Base-by-base conservation (phyloP, 2,888 invertebrate genomes). In the Drosophila dives region DNA sequence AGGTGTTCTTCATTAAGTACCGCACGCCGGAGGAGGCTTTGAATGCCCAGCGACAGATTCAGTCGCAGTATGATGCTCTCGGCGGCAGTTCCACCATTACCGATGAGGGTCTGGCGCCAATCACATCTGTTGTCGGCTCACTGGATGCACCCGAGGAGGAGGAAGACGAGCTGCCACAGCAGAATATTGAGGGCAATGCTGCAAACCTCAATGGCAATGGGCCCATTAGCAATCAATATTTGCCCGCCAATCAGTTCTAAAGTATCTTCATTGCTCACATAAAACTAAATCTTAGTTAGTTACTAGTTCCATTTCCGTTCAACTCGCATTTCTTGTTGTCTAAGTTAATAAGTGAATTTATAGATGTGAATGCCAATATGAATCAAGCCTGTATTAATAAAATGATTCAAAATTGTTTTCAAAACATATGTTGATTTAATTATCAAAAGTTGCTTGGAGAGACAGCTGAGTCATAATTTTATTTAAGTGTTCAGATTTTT, bases 1-100 rank as follows among this genome's bases (percentile, higher is more conserved):
- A 93, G 74, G 93, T 93, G 61, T 93, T 92, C 91, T 93, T 93
- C 80, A 93, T 93, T 68, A 93, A 93, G 71, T 93, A 93, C 59
- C 92, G 92, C 64, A 93, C 92, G 1, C 91, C 92, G 26, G 92
- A 92, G 80, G 93, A 93, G 75, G 93, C 93, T 3, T 75, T 83
- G 64, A 90, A 92, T 75, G 93, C 93, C 4, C 93, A 93, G 75
- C 91, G 86, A 15, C 91, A 92, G 83, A 93, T 93, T 68, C 93
- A 93, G 82, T 80, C 92, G 6, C 93, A 92, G 68, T 92, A 92
- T 80, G 93, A 92, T 56, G 87, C 87, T 42, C 76, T 92, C 77
- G 92, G 92, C 32, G 92, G 92, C 48, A 90, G 82, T 34, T 92
- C 92, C 36, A 91, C 90, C 66, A 91, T 92, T 58, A 91, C 91